A percentile compares a stretch with the other conserved stretches of the same genome.
Evolutionary conservation across 37 sponge, comb jelly and placozoan species (phyloP).

Genomic region (Chondrosia reniformis): DNA sequence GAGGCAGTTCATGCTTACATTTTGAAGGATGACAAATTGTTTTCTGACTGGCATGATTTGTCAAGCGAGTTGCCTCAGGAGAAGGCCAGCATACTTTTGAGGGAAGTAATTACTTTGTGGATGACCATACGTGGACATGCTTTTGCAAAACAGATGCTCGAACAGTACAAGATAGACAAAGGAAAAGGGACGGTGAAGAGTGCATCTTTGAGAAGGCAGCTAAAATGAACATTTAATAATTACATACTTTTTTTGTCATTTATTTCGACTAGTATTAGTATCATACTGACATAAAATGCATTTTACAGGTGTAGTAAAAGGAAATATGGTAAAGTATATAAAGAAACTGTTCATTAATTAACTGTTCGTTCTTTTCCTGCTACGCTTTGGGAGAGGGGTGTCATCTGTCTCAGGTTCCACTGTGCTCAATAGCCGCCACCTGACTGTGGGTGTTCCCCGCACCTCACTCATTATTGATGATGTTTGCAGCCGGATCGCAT

Average conservation of each 20-base stretch:
- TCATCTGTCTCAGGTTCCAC: neutral
- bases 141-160: neutral
- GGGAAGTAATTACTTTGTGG: neutral
- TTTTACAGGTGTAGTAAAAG: no score
- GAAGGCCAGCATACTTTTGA: neutral
- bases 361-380: neutral
- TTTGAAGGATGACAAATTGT: neutral
- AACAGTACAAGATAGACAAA: neutral
- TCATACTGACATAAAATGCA: neutral
- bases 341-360: neutral
- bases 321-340: no score
- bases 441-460: neutral
- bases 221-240: neutral
- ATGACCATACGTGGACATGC: neutral
- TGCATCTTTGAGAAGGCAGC: neutral
- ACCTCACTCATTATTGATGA: constrained; percentile 5
- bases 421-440: neutral
- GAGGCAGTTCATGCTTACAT: neutral
- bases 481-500: neutral
- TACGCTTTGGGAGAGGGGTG: neutral
- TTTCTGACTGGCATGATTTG: neutral
- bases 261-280: neutral
- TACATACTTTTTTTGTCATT: neutral
- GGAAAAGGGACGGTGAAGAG: neutral
- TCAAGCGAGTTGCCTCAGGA: neutral